Conservation (phyloP, 2,888 invertebrate genomes). For the Melieria omissa region DNA sequence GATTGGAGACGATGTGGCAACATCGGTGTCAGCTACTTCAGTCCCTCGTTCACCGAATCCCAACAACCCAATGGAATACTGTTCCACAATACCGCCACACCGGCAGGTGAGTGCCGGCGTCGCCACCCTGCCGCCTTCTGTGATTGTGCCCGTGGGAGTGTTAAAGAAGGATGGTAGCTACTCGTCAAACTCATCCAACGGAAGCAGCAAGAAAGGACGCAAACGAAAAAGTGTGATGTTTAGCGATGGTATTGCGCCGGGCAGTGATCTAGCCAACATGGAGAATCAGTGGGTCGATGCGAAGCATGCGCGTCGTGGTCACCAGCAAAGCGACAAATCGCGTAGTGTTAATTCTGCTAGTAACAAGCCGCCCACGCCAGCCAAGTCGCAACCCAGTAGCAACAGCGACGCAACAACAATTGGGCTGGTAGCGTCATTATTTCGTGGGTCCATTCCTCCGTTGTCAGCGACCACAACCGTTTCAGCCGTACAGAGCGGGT, state of each 20-base stretch:
- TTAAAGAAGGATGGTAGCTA: constrained; percentile 71
- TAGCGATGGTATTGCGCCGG: constrained; percentile 87
- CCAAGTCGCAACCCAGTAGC: constrained; percentile 46
- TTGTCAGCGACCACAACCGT: constrained; percentile 56
- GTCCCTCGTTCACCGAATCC: constrained; percentile 75
- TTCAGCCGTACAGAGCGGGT: constrained; percentile 43
- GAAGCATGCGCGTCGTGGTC: constrained; percentile 63
- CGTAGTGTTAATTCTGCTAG: constrained; percentile 40
- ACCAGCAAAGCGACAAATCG: constrained; percentile 49
- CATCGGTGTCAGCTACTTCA: constrained; percentile 32
- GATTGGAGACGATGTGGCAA: constrained; percentile 16
- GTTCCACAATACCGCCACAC: constrained; percentile 82
- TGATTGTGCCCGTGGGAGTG: constrained; percentile 88
- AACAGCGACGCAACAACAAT: constrained; percentile 51
- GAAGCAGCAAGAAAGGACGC: constrained; percentile 64
- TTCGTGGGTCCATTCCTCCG: constrained; percentile 62
- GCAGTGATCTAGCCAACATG: constrained; percentile 82
- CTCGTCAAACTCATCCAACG: constrained; percentile 54
- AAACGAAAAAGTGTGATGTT: constrained; percentile 85
- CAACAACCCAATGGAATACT: constrained; percentile 89
- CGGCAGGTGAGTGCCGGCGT: constrained; percentile 73
- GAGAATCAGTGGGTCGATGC: constrained; percentile 72
- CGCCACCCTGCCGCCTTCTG: constrained; percentile 74
- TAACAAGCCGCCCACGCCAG: constrained; percentile 52
- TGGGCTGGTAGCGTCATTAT: constrained; percentile 59